Percentiles rank a stretch among this genome's conserved stretches.
Evolutionary conservation across 2,888 invertebrate genomes (phyloP).

Genomic region (Melinaea marsaeus): DNA sequence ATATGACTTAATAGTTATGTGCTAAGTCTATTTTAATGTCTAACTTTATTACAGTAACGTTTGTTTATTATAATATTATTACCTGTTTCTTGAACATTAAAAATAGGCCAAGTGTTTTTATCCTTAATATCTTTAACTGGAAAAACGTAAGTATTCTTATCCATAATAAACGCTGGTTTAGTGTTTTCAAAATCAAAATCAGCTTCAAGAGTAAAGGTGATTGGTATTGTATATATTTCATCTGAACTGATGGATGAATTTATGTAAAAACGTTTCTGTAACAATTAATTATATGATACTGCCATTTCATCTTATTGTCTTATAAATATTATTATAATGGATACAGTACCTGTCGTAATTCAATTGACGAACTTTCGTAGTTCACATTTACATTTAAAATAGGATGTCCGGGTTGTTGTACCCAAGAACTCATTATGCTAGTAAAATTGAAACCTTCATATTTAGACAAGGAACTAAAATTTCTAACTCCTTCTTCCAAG

Average conservation of each 20-base stretch:
- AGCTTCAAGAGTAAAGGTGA: slow-evolving; percentile 56
- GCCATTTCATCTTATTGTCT: neutral
- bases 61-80: slow-evolving; percentile 4
- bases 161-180: slow-evolving; percentile 60
- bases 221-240: slow-evolving; percentile 63
- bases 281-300: slow-evolving; percentile 15
- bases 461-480: slow-evolving; percentile 42
- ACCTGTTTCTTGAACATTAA: slow-evolving; percentile 80
- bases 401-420: slow-evolving; percentile 62
- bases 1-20: neutral
- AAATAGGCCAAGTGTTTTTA: slow-evolving; percentile 73
- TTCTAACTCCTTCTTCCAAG: slow-evolving; percentile 55
- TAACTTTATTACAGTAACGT: too few species aligned
- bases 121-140: slow-evolving; percentile 44
- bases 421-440: slow-evolving; percentile 63
- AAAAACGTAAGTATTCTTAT: slow-evolving; percentile 41
- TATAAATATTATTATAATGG: neutral
- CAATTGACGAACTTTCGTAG: slow-evolving; percentile 48
- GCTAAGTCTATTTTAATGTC: too few species aligned
- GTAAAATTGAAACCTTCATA: slow-evolving; percentile 48
- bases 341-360: slow-evolving; percentile 54
- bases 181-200: slow-evolving; percentile 53
- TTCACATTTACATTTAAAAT: slow-evolving; percentile 56
- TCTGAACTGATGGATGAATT: slow-evolving; percentile 49
- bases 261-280: slow-evolving; percentile 63